Conservation (phyloP, 2,888 invertebrate genomes). For the Melanargia galathea region DNA sequence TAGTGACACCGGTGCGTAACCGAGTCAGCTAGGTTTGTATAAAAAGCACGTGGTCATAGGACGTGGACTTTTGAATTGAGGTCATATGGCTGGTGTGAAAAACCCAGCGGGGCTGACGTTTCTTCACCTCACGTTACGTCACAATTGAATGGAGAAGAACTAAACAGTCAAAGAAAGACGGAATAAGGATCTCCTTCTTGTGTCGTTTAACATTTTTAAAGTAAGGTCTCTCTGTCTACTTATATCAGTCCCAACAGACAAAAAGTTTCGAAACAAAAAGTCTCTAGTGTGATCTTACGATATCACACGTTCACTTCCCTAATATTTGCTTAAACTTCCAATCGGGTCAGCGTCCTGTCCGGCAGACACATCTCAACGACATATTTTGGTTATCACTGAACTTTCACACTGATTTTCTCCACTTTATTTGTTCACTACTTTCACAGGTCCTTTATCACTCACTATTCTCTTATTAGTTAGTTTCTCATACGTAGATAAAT, state of each 20-base stretch:
- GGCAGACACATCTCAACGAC: constrained; percentile 62
- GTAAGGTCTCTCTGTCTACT: no score
- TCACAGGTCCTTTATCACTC: constrained; percentile 34
- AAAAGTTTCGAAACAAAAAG: constrained; percentile 3
- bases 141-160: no score
- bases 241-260: no score
- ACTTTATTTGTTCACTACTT: constrained; percentile 41
- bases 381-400: constrained; percentile 56
- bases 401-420: constrained; percentile 45
- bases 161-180: no score
- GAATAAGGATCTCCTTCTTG: no score
- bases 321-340: constrained; percentile 55
- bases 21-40: not conserved
- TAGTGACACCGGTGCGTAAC: not conserved
- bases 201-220: no score
- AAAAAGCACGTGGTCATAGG: not conserved
- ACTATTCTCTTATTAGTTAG: not conserved
- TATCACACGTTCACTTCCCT: constrained; percentile 33
- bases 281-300: not conserved
- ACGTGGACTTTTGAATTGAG: not conserved
- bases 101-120: not conserved
- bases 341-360: constrained; percentile 78
- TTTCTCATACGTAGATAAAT: not conserved
- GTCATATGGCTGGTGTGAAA: not conserved
- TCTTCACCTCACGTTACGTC: no score